Percentiles rank a stretch among this genome's conserved stretches.
Evolutionary conservation across 1,140 invertebrate genomes (phyloP).

Genomic region (Conus betulinus): DNA sequence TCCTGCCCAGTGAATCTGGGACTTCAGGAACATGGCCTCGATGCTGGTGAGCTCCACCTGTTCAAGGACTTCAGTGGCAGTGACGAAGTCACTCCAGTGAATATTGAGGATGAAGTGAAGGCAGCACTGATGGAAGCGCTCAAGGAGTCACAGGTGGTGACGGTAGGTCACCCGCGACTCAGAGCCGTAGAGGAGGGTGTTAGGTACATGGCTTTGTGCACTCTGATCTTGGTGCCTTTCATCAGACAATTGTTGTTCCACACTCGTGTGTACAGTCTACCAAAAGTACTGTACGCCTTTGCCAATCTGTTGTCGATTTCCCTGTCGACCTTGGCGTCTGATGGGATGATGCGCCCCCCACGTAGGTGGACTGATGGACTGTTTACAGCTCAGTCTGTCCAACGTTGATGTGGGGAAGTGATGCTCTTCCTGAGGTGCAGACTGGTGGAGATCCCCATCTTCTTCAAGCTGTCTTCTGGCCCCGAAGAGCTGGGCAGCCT

Average conservation of each 20-base stretch:
- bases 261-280: neutral
- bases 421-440: too few species aligned
- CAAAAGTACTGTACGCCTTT: neutral
- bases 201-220: neutral
- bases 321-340: too few species aligned
- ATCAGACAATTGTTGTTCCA: constrained; percentile 33
- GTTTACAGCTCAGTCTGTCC: too few species aligned
- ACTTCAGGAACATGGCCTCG: neutral
- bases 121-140: constrained; percentile 28
- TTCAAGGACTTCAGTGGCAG: constrained; percentile 6
- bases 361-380: neutral
- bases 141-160: neutral
- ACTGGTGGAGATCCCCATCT: too few species aligned
- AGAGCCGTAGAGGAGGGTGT: constrained; percentile 26
- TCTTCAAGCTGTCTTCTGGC: too few species aligned
- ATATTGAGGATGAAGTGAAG: constrained; percentile 32
- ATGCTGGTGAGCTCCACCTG: neutral
- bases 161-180: constrained; percentile 5
- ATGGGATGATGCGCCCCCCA: neutral
- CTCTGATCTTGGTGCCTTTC: constrained; percentile 28
- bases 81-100: constrained; percentile 35
- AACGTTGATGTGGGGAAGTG: too few species aligned
- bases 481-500: too few species aligned
- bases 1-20: neutral
- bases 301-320: neutral